Evolutionary conservation across 2,888 invertebrate genomes (phyloP).

Genomic region (Acrocera orbiculus): DNA sequence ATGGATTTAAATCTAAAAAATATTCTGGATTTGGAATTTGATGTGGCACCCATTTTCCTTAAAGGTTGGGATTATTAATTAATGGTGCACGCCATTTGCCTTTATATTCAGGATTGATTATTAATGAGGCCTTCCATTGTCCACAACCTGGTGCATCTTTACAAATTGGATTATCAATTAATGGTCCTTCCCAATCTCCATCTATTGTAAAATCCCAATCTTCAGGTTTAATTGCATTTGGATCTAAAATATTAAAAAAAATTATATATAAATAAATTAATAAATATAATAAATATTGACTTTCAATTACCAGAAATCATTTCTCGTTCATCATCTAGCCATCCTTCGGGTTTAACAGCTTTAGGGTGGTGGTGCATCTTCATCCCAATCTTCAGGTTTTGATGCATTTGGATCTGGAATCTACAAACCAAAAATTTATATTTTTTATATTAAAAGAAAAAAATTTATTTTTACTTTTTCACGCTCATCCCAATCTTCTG

Average conservation of each 20-base stretch:
- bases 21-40: constrained; percentile 82
- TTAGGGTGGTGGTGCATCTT: constrained; percentile 72
- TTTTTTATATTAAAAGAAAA: not conserved
- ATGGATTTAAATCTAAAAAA: constrained; percentile 83
- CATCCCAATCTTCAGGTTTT: constrained; percentile 97
- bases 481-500: constrained; percentile 92
- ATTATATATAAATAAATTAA: not conserved
- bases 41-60: constrained; percentile 84
- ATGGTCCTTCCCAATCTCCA: constrained; percentile 94
- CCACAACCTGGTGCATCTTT: constrained; percentile 74
- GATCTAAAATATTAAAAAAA: constrained; percentile 36
- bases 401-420: constrained; percentile 74
- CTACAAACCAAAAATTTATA: constrained; percentile 19
- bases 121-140: constrained; percentile 63
- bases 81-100: constrained; percentile 84
- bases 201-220: constrained; percentile 99
- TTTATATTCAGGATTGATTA: constrained; percentile 81
- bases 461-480: constrained; percentile 36
- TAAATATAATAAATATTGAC: constrained; percentile 17
- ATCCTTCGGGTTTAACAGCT: constrained; percentile 72
- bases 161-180: constrained; percentile 79
- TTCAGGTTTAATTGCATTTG: constrained; percentile 66
- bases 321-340: constrained; percentile 82
- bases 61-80: constrained; percentile 84
- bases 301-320: constrained; percentile 41